Conservation (phyloP, 2,113 vertebrate species). For the Desmodus rotundus region DNA sequence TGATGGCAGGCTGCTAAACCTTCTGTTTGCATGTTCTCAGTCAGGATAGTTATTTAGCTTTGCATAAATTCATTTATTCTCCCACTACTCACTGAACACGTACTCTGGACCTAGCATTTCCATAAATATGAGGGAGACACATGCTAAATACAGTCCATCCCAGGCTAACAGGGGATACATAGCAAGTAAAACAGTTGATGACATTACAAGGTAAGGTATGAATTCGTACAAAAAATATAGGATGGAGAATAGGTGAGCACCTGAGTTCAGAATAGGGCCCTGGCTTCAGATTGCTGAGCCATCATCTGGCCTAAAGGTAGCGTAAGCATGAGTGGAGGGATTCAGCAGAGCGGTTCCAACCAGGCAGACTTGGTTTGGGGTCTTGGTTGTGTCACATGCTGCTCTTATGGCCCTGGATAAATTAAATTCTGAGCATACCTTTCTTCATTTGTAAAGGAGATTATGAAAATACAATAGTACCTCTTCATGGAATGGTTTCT, state of each 20-base stretch:
- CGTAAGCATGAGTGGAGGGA: neutral
- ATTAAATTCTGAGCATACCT: neutral
- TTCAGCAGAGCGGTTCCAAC: neutral
- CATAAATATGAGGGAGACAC: neutral
- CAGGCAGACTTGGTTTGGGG: neutral
- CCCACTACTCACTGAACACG: neutral
- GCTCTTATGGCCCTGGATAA: neutral
- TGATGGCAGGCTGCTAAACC: neutral
- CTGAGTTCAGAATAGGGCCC: neutral
- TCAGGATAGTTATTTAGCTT: constrained; percentile 1
- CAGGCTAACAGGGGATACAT: neutral
- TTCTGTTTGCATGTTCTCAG: neutral
- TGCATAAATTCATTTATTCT: constrained; percentile 3
- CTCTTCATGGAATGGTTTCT: neutral
- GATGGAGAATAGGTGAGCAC: neutral
- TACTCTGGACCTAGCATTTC: neutral
- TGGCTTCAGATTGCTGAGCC: neutral
- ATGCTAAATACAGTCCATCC: neutral
- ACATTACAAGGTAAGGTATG: neutral
- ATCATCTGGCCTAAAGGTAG: neutral
- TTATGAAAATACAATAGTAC: neutral
- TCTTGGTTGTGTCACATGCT: neutral
- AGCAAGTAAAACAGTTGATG: neutral
- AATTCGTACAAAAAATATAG: neutral
- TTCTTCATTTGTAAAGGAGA: neutral